Evolutionary conservation across 2,888 invertebrate species (phyloP).

Genomic region (Ptilodon capucinus): DNA sequence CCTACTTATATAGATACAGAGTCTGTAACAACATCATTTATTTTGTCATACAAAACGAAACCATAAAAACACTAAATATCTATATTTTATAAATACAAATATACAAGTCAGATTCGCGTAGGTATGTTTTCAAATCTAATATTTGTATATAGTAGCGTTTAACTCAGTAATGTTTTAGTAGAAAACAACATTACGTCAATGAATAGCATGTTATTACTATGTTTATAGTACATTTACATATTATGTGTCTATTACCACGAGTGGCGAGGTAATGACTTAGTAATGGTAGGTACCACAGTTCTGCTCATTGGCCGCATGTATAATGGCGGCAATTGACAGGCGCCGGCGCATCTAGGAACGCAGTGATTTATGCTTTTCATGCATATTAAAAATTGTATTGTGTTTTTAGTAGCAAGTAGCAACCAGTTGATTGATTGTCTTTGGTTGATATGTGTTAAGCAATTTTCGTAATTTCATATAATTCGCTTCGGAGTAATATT

Average conservation of each 20-base stretch:
- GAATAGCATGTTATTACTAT: too few species aligned
- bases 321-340: not conserved
- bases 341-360: not conserved
- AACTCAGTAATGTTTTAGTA: not conserved
- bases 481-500: not conserved
- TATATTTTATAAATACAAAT: too few species aligned
- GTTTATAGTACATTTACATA: too few species aligned
- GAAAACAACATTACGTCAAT: not conserved
- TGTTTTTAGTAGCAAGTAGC: not conserved
- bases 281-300: not conserved
- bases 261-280: not conserved
- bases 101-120: too few species aligned
- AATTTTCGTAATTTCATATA: not conserved
- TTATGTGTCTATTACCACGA: too few species aligned
- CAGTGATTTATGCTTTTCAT: not conserved
- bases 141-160: too few species aligned
- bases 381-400: not conserved
- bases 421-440: not conserved
- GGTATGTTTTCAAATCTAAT: too few species aligned
- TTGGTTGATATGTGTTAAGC: not conserved
- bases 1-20: too few species aligned
- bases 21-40: too few species aligned
- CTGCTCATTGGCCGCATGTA: not conserved
- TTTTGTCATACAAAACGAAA: too few species aligned
- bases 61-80: too few species aligned